Base-by-base conservation (phyloP, 2,888 invertebrate genomes). In the Perizoma affinitatum region DNA sequence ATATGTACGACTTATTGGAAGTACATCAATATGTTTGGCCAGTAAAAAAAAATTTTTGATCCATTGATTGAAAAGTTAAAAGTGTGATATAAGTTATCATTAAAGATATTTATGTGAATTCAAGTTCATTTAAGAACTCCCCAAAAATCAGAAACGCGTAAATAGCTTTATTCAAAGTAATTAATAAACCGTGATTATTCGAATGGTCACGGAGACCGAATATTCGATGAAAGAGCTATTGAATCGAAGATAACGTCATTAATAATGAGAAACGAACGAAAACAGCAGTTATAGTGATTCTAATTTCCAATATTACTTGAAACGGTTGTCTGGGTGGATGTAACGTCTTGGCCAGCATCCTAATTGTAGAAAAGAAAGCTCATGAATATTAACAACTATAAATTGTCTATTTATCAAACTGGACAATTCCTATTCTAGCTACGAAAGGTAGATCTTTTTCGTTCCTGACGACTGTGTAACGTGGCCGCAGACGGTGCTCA, bases 161-260 rank as follows among this genome's bases (percentile, higher is more conserved):
- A 62, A 68, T 61, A 60, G 53, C 65, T 51, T 64, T 71, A 69
- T 69, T 66, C 63, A 51, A 52, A 54, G 61, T 67, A 74, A 77
- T 78, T 74, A 71, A 77, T 78, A 74, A 76, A 65, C 66, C 53
- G 58, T 69, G 73, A 77, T 76, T 67, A 75, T 72, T 65, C 67
- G 57, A 75, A 75, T 64, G 65, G 72, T 65, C 62, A 67, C 47
- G 66, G 52, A 60, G 61, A 71, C 58, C 62, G 66, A 72, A 72
- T 61, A 70, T 61, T 61, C 63, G 61, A 74, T 70, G 67, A 74
- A 75, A 41, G 33, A 72, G 68, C 64, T 63, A 65, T 72, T 71
- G 72, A 54, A 67, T 70, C 71, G 61, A 58, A 69, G 67, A 68
- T 65, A 62, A 57, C 46, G 58, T 54, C 61, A 65, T 65, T 62